phyloP scores from a whole-genome alignment of 92 coral and sea anemone genomes.

The Micromussa lordhowensis region DNA sequence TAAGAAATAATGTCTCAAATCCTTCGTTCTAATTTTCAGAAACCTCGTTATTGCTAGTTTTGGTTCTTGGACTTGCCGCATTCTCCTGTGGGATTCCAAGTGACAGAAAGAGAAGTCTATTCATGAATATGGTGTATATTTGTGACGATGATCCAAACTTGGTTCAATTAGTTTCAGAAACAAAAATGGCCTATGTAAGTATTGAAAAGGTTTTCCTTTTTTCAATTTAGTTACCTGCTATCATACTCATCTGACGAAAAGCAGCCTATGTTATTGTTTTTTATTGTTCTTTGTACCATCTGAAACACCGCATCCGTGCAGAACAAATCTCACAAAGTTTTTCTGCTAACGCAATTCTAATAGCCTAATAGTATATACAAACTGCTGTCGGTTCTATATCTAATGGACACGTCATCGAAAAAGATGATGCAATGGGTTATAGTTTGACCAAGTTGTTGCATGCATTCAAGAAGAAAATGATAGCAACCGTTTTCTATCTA shows the following conservation, averaged over 20 bases:
- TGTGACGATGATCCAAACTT: background rate
- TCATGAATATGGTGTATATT: background rate
- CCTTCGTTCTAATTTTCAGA: background rate
- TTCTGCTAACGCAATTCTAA: background rate
- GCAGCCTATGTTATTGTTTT: background rate
- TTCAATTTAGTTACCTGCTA: background rate
- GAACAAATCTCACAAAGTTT: background rate
- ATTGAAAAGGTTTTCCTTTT: background rate
- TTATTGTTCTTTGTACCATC: background rate
- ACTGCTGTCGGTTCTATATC: too few relatives aligned
- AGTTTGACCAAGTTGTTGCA: too few relatives aligned
- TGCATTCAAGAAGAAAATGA: too few relatives aligned
- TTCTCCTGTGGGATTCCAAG: constrained; percentile 12
- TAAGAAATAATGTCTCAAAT: background rate
- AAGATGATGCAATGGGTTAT: too few relatives aligned
- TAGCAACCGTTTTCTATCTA: too few relatives aligned
- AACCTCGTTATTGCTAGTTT: background rate
- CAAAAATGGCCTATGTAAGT: constrained; percentile 44
- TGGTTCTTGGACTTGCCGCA: constrained; percentile 1
- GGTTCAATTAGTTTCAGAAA: background rate
- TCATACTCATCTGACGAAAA: background rate
- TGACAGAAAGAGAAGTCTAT: background rate
- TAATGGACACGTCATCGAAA: too few relatives aligned
- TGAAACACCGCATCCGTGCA: background rate
- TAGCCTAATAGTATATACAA: too few relatives aligned